Evolutionary conservation across 2,797 vertebrate species (phyloP), one percentile per base, ranked within the genome.

Genomic region (Sebastes steindachneri): DNA sequence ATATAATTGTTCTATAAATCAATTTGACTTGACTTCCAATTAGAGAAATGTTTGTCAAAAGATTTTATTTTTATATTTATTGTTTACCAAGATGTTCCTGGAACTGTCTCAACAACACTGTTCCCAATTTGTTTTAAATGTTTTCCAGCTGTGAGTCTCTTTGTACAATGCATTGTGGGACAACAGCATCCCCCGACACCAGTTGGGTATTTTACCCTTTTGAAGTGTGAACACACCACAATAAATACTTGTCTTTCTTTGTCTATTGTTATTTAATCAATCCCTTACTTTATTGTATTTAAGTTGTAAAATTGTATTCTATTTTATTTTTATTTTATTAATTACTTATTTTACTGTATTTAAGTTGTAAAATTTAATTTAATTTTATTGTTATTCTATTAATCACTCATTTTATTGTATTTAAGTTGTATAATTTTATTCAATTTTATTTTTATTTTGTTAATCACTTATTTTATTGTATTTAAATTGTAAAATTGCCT

Each of bases 1-100:
- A 8, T 37, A 37, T 41, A 25, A 21, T 14, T 41, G 7, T 62
- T 33, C 2, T 23, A 35, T 9, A 15, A 66, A 75, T 70, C 65
- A 35, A 75, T 41, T 2, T 9, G 17, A 73, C 31, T 70, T 23
- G 9, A 35, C 11, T 60, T 55, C 0, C 2, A 57, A 41, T 53
- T 4, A 2, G 26, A 11, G 23, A 63, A 53, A 23, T 15, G 12
- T 41, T 79, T 14, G 14, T n/a, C 17, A 2, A 62, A 29, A 10
- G 1, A 19, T 15, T 7, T 66, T 21, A 8, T 51, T 31, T 53
- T 21, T 11, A 7, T 6, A 35, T 25, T 60, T 28, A 15, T 66
- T 41, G 31, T 78, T 70, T 51, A 57, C 26, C 53, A 55, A 70
- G 57, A 79, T 58, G 59, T 77, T 48, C 45, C 78, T 60, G 41